Evolutionary conservation across 2,113 vertebrate species (phyloP).

Genomic region (Chaetops frenatus): DNA sequence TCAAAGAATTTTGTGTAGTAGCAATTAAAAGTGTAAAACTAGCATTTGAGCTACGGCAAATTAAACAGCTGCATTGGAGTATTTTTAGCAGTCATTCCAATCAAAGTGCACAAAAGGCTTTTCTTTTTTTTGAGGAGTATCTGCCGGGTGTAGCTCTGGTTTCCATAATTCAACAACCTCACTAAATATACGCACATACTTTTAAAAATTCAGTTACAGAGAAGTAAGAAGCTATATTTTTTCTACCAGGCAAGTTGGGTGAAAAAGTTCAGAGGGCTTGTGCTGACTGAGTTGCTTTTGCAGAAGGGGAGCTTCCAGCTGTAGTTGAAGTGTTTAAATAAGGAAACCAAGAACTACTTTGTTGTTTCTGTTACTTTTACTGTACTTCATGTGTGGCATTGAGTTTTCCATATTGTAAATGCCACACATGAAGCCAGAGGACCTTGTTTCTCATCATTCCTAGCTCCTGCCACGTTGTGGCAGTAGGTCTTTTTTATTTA

Average conservation of each 20-base stretch:
- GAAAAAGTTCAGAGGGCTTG: conserved; percentile 27
- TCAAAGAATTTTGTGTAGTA: conserved; percentile 68
- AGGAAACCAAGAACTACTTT: conserved; percentile 68
- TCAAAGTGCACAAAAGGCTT: conserved; percentile 56
- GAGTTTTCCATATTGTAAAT: conserved; percentile 47
- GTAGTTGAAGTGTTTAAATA: conserved; percentile 65
- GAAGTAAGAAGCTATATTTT: not conserved
- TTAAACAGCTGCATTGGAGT: conserved; percentile 62
- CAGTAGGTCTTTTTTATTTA: conserved; percentile 25
- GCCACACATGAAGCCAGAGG: conserved; percentile 58
- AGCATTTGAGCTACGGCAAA: conserved; percentile 53
- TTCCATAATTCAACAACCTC: conserved; percentile 30
- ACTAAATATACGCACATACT: not conserved
- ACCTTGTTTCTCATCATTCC: conserved; percentile 37
- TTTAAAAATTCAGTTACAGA: conserved; percentile 20
- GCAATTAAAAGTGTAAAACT: conserved; percentile 69
- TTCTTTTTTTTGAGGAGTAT: conserved; percentile 36
- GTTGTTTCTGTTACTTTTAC: conserved; percentile 46
- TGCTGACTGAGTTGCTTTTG: conserved; percentile 67
- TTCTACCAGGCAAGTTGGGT: not conserved
- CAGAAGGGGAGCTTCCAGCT: conserved; percentile 59
- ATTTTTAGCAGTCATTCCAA: conserved; percentile 68
- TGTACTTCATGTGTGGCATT: conserved; percentile 67
- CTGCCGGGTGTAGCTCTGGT: conserved; percentile 19
- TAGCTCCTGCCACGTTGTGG: conserved; percentile 26